phyloP scores from a whole-genome alignment of 2,113 vertebrate species.

The Albula goreensis region DNA sequence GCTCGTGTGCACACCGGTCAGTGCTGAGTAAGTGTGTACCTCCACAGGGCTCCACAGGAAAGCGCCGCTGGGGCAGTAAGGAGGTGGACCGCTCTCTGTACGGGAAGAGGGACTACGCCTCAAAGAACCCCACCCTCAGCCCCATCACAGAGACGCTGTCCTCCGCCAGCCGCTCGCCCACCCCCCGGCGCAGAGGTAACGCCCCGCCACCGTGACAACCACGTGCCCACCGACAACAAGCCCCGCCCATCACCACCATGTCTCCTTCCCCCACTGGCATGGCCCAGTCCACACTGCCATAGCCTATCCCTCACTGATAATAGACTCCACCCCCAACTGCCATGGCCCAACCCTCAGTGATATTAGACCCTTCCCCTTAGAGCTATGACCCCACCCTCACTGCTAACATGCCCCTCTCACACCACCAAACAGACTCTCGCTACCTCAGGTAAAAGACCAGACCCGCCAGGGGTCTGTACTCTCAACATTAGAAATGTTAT shows the following conservation, averaged over 20 bases:
- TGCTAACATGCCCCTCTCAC: neutral
- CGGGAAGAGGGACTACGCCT: constrained; percentile 63
- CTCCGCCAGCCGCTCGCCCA: constrained; percentile 27
- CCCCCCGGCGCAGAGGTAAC: constrained; percentile 17
- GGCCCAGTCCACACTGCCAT: no score
- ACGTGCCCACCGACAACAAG: no score
- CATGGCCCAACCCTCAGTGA: no score
- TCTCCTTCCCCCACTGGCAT: no score
- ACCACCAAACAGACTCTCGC: constrained; percentile 17
- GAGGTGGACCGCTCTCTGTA: constrained; percentile 69
- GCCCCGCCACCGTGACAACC: neutral
- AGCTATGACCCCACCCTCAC: no score
- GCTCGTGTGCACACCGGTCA: neutral
- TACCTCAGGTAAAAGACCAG: neutral
- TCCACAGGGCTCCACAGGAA: neutral
- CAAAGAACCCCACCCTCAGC: constrained; percentile 67
- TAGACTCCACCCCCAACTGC: no score
- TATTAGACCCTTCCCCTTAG: no score
- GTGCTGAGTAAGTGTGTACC: neutral
- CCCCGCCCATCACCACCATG: no score
- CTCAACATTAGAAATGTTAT: no score
- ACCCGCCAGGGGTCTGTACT: neutral
- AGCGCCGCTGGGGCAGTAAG: constrained; percentile 57
- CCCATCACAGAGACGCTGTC: constrained; percentile 61
- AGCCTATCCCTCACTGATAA: no score